These are phyloP conservation scores for Hydropotes inermis DNA, from an alignment of 2,113 vertebrate genomes.

Conservation along the genomic window DNA sequence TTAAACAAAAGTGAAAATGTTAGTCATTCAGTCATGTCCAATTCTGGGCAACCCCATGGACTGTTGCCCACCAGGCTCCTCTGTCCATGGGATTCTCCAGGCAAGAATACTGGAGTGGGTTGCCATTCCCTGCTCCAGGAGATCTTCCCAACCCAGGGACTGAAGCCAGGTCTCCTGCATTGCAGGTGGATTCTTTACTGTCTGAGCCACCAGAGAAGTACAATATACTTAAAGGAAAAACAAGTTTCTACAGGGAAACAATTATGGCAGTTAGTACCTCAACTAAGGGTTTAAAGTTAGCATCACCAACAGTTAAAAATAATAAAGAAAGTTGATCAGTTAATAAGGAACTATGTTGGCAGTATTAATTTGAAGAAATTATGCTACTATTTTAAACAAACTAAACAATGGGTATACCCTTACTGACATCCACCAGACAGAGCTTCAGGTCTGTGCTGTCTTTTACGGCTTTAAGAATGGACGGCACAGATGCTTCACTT, in stretches of 20 bases:
- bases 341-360: background rate
- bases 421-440: background rate
- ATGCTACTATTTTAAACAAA: background rate
- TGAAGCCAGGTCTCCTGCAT: background rate
- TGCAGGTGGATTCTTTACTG: background rate
- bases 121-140: background rate
- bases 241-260: background rate
- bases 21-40: background rate
- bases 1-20: background rate
- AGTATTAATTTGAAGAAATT: background rate
- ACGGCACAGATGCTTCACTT: background rate
- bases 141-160: background rate
- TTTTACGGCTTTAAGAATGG: background rate
- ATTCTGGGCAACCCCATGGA: background rate
- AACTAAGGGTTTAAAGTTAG: background rate
- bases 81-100: background rate
- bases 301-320: background rate
- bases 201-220: background rate
- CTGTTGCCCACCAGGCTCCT: background rate
- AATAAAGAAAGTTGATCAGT: background rate
- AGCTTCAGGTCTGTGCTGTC: background rate
- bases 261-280: background rate
- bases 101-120: background rate
- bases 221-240: background rate
- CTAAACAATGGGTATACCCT: background rate